Base-by-base conservation (phyloP, 1,140 invertebrate species). In the Saxidomus purpurata region DNA sequence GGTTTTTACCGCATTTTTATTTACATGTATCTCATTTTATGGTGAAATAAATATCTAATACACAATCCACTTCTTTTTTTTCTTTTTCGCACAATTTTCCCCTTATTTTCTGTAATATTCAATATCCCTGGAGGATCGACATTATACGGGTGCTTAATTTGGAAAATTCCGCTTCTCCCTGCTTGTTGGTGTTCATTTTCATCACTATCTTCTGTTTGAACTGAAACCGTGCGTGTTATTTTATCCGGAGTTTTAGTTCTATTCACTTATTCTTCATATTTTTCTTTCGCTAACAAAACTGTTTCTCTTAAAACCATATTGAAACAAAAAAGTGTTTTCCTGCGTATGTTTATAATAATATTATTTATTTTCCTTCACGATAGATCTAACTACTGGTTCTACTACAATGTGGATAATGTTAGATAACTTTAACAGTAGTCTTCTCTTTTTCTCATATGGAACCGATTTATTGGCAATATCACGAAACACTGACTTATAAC, bases 371-470 rank as follows among this genome's bases (percentile, higher is more conserved):
- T 61, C n/a, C 55, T 28, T 28, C 55, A n/a, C 55, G 8, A 61
- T 61, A 61, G 25, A 28, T 61, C 25, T 61, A n/a, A 61, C 25
- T 13, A 61, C 55, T 6, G 55, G 55, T 61, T 19, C 19, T 61
- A 61, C 6, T 61, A 61, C 25, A n/a, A 71, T 36, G 17, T n/a
- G 31, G 34, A 71, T 34, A 31, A 71, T 17, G 17, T 4, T 15
- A n/a, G 36, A 71, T 36, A 71, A 71, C 31, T 34, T 71, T 36
- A 36, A 36, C n/a, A 71, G 67, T 61, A 71, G 67, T 71, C 67
- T 71, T 71, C 28, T 34, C 36, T 34, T 71, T 71, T 71, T 19
- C 17, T 15, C 31, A 36, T 71, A n/a, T 71, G 36, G 22, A 71
- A 36, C 17, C 8, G 55, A 61, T 61, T 61, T 61, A 61, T 28